Percentiles rank a stretch among this genome's conserved stretches.
Conservation (phyloP, 1,140 invertebrate genomes). For the Hycleus cichorii region DNA sequence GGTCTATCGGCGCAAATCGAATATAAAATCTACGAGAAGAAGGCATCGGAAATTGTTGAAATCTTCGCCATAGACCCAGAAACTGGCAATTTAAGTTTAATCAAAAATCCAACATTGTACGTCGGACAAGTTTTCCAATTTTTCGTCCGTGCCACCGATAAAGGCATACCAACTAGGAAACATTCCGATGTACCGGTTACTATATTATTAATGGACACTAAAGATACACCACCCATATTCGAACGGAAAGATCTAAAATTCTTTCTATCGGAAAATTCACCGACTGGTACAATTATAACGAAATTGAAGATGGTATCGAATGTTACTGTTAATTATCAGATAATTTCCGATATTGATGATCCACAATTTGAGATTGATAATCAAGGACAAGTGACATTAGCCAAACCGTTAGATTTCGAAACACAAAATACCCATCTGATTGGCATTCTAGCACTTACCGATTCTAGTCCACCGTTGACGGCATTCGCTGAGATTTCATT, state of each 20-base stretch:
- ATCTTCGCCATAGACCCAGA: constrained; percentile 57
- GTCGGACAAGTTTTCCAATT: constrained; percentile 79
- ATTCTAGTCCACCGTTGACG: constrained; percentile 64
- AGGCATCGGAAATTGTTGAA: constrained; percentile 48
- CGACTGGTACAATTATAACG: constrained; percentile 58
- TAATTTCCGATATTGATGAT: constrained; percentile 56
- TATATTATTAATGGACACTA: constrained; percentile 63
- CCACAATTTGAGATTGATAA: constrained; percentile 68
- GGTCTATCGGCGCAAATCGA: constrained; percentile 53
- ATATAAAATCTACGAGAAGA: constrained; percentile 60
- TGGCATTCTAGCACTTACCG: constrained; percentile 72
- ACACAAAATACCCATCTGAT: constrained; percentile 62
- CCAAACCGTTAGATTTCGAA: constrained; percentile 72
- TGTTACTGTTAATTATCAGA: constrained; percentile 54
- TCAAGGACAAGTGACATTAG: constrained; percentile 63
- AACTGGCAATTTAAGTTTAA: constrained; percentile 44
- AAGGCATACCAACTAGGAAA: constrained; percentile 56
- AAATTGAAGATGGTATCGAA: constrained; percentile 52
- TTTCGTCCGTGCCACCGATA: constrained; percentile 79
- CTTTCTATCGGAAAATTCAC: constrained; percentile 71
- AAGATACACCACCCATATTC: constrained; percentile 64
- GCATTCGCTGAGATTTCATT: constrained; percentile 68
- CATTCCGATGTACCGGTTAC: constrained; percentile 74
- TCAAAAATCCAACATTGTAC: constrained; percentile 32
- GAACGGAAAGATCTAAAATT: constrained; percentile 64